phyloP scores from a whole-genome alignment of 2,797 vertebrate species.

The Falco cherrug region DNA sequence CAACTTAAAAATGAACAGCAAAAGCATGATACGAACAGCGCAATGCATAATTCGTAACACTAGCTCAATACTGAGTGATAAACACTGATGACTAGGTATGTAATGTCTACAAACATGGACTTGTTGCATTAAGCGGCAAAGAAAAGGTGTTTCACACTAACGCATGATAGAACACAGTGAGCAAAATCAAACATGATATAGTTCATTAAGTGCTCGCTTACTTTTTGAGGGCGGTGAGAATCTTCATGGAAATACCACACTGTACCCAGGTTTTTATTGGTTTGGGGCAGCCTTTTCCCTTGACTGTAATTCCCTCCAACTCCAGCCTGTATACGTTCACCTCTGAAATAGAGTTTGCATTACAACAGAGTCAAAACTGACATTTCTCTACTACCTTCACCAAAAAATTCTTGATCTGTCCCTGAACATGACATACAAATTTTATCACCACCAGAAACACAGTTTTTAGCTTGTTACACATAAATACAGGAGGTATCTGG shows the following conservation, averaged over 20 bases:
- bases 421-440: background rate
- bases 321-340: conserved; percentile 89
- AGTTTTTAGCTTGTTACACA: background rate
- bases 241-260: conserved; percentile 99
- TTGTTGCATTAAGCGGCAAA: background rate
- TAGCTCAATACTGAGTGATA: background rate
- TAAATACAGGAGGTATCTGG: background rate
- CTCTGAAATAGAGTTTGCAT: conserved; percentile 80
- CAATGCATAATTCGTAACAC: background rate
- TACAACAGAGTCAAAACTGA: background rate
- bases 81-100: background rate
- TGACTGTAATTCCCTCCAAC: conserved; percentile 94
- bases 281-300: conserved; percentile 97
- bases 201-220: conserved; percentile 70
- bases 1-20: background rate
- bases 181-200: background rate
- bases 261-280: conserved; percentile 99
- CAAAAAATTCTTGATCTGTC: background rate
- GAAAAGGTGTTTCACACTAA: background rate
- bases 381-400: background rate
- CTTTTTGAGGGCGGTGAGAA: conserved; percentile 93
- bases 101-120: background rate
- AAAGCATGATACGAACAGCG: background rate
- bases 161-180: rapidly evolving
- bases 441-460: background rate